Evolutionary conservation across 2,113 vertebrate genomes (phyloP), one percentile per base, ranked within the genome.

Genomic region (Tenebrosternarchus preto): DNA sequence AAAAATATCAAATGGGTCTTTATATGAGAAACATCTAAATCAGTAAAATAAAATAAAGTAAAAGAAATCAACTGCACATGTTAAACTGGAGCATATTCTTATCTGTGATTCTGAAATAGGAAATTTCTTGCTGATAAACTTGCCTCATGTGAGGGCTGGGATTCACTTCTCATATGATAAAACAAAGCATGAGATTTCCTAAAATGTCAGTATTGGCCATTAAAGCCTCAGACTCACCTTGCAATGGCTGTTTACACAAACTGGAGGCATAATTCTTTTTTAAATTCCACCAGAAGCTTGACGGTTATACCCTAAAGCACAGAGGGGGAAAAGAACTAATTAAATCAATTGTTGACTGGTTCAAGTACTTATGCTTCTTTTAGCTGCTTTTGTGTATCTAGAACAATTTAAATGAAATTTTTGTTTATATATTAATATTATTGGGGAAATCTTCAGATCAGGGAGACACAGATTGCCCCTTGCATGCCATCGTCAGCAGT

Each of bases 221-320:
- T 20, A 66, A 66, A 31, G 4, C 7, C 22, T 25, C 22, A 4
- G 33, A 60, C 63, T 68, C 9, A 36, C 64, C 64, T 20, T 68
- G 33, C n/a, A 68, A 22, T 98, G 96, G 86, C 98, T 97, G 93
- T 98, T 96, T 87, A 98, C 97, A 0, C 96, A 97, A 84, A 99
- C 96, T 24, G 97, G 96, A 16, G 31, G 64, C 17, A 68, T 1
- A 89, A 88, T 72, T 96, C 89, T 96, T 97, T 97, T 92, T 99
- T 98, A 86, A 96, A 0, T 95, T 98, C 96, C 83, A 98, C 96
- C 88, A 99, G 83, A 36, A 96, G 97, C 36, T 95, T 93, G 85
- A 99, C 98, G n/a, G 97, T 99, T 96, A 98, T 98, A 50, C 97
- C 97, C 97, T 99, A 77, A 66, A 64, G 17, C 24, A 43, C n/a